A percentile compares a stretch with the other conserved stretches of the same genome.
These are phyloP conservation scores for Apis laboriosa DNA, from an alignment of 1,140 invertebrate species.

Conservation along the genomic window DNA sequence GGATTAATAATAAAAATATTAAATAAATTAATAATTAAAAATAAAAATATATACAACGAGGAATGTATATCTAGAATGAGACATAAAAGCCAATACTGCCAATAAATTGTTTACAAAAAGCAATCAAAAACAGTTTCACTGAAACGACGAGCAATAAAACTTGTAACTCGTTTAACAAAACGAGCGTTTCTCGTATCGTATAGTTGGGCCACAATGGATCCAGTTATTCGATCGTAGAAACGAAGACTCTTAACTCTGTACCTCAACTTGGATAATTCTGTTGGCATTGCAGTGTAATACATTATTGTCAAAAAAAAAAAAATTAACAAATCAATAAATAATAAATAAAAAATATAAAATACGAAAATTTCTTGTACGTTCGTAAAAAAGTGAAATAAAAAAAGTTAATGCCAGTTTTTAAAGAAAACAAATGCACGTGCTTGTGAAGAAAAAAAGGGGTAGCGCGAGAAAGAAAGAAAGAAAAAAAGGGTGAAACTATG, in stretches of 20 bases:
- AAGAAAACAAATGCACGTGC: background rate
- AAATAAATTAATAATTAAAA: background rate
- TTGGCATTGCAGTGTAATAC: conserved; percentile 1
- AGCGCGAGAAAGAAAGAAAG: background rate
- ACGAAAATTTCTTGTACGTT: background rate
- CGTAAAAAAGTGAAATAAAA: background rate
- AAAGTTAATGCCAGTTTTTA: background rate
- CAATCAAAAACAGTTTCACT: background rate
- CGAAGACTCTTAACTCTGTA: background rate
- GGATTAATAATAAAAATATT: no score
- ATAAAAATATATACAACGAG: background rate
- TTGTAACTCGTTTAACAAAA: background rate
- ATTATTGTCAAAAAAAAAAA: conserved; percentile 3
- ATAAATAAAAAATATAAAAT: background rate
- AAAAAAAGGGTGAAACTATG: background rate
- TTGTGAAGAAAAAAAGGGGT: background rate
- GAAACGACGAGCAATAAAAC: background rate
- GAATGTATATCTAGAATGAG: background rate
- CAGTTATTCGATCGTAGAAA: conserved; percentile 13
- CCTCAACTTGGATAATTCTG: background rate
- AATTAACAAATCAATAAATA: background rate
- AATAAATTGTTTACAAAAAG: background rate
- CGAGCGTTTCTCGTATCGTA: background rate
- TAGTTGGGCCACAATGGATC: background rate
- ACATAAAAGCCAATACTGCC: background rate